Conservation (phyloP, 2,888 invertebrate species). For the Acrocyrtus sp. region DNA sequence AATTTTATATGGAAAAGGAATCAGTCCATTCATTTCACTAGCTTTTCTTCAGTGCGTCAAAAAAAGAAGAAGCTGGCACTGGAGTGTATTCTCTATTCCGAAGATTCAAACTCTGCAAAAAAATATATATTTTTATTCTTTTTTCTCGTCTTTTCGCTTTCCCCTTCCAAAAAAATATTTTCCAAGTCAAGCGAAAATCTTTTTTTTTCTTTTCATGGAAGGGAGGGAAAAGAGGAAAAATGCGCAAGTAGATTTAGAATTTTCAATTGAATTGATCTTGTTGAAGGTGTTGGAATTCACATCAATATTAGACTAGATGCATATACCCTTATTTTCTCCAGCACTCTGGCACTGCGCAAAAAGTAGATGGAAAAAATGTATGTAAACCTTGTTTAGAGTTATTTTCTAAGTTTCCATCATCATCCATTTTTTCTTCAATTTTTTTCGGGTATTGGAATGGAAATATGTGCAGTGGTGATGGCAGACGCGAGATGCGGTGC, state of each 20-base stretch:
- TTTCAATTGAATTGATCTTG: conserved; percentile 48
- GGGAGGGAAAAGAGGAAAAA: no score
- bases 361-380: no score
- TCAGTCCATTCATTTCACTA: no score
- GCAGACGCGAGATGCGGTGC: background rate
- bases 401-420: background rate
- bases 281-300: conserved; percentile 57
- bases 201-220: background rate
- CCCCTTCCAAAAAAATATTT: background rate
- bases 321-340: background rate
- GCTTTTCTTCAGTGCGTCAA: no score
- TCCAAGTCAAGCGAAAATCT: background rate
- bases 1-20: no score
- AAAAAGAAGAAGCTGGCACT: background rate
- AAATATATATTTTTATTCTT: no score
- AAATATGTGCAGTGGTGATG: no score
- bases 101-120: no score
- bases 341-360: background rate
- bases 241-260: conserved; percentile 18
- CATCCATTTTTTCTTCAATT: background rate
- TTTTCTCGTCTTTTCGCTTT: no score
- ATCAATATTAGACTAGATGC: conserved; percentile 29
- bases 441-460: background rate
- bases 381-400: conserved; percentile 4
- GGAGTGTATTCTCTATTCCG: no score